Base-by-base conservation (phyloP, 2,888 invertebrate genomes). In the Folsomia candida region DNA sequence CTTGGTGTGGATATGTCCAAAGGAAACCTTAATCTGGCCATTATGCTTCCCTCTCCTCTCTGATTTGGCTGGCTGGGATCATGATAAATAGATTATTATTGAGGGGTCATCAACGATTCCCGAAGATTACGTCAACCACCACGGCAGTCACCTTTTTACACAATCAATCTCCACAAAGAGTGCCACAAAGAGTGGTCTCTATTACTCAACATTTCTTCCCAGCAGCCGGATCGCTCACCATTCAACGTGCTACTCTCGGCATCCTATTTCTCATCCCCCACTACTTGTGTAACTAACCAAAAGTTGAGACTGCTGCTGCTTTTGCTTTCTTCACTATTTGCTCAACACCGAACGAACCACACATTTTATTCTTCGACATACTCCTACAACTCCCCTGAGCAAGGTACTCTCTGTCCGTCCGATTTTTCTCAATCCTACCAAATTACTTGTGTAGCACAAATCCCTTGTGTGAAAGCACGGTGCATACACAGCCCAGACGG, bases 21-120 rank as follows among this genome's bases (percentile, higher is more conserved):
- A n/a, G n/a, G n/a, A n/a, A n/a, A 6, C 22, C 20, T 54, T 54
- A 54, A 54, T 54, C 54, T 54, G 54, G 54, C 54, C 54, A 54
- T 54, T 54, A 54, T 54, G 20, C n/a, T 37, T 54, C n/a, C 61
- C 60, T 25, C 60, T 3, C 6, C 18, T 20, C 4, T 4, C 4
- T 57, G 24, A 47, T 47, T 24, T 54, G 18, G 3, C 25, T 9
- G 14, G 26, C 28, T 61, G 26, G 51, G 64, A 67, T 67, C 68
- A 74, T 74, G 75, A 78, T 78, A 78, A 78, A 78, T 78, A 76
- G 76, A 76, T 75, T 78, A 76, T 76, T 76, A 78, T 78, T 78
- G 78, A 76, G 75, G 76, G 76, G 72, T 76, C 76, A 78, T 78
- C 78, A 76, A 71, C 76, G 74, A 78, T 76, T 78, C 73, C 75